phyloP scores from a whole-genome alignment of 2,113 vertebrate genomes.

The Pimephales promelas region DNA sequence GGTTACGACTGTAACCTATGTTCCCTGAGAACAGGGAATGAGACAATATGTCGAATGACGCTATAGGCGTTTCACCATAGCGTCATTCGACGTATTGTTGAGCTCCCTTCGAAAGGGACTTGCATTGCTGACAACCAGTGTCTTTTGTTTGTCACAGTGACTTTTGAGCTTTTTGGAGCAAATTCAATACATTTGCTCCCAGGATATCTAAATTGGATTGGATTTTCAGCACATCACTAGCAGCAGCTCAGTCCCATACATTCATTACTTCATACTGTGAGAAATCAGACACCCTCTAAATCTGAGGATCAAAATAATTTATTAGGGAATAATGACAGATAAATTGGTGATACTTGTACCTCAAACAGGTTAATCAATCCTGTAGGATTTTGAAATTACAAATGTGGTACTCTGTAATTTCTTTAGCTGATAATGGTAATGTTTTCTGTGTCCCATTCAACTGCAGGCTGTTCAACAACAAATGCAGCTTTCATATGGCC shows the following conservation, averaged over 20 bases:
- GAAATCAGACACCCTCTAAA: not conserved
- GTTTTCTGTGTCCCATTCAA: conserved; percentile 72
- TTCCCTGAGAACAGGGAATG: too few species aligned
- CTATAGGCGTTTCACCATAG: too few species aligned
- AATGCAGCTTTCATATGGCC: conserved; percentile 75
- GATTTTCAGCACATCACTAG: not conserved
- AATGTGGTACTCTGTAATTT: conserved; percentile 3
- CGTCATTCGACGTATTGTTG: too few species aligned
- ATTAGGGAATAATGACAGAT: conserved; percentile 18
- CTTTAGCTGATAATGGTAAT: conserved; percentile 69
- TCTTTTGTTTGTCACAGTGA: not conserved
- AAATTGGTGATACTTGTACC: conserved; percentile 64
- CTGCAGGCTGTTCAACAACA: conserved; percentile 59
- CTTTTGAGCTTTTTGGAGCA: not conserved
- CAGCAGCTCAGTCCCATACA: not conserved
- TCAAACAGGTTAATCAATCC: conserved; percentile 60
- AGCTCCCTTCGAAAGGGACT: too few species aligned
- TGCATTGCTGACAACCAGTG: not conserved
- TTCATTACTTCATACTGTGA: not conserved
- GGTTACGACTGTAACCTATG: too few species aligned
- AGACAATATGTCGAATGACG: too few species aligned
- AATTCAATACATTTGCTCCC: not conserved
- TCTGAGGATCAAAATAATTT: conserved; percentile 9
- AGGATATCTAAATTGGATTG: not conserved
- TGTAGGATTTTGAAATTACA: not conserved